Base-by-base conservation (phyloP, 2,888 invertebrate species). In the Esperia sulphurella region DNA sequence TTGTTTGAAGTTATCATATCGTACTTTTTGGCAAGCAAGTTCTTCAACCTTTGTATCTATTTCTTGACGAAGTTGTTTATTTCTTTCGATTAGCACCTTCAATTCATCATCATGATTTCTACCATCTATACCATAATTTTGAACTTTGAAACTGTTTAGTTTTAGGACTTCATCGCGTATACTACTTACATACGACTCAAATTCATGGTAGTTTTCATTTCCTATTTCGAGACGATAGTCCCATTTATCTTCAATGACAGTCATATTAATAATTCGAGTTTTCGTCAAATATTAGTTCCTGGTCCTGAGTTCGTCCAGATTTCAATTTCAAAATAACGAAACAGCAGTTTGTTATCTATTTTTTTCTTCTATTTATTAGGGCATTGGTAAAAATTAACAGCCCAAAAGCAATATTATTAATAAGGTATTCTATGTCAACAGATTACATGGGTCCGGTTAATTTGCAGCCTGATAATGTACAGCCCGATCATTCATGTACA, bases 1-100 rank as follows among this genome's bases (percentile, higher is more conserved):
- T 70, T 75, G 71, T 64, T 85, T 89, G 39, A 60, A 80, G 44
- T 54, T 72, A 55, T 79, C 79, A 62, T 83, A 87, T 41, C 76
- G 72, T 21, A 31, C 53, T 64, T 82, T 76, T 49, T 76, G 72
- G 47, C 57, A 59, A 5, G 74, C 56, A 41, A 83, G 54, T 47
- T 72, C 75, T 49, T 75, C 70, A 37, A 75, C 35, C 68, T 79
- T 83, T 31, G 30, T 52, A 10, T 81, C 84, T 35, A 86, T 77
- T 42, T 79, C 71, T 43, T 66, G 59, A 14, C 75, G 71, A 38
- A 85, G 41, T 39, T 72, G 63, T 57, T 73, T 82, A 59, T 88
- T 89, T 49, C 52, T 65, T 42, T 85, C 83, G 13, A 65, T 52
- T 4, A 84, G 50, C 30, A 50, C 50, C 61, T 68, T 74, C 0